phyloP scores from a whole-genome alignment of 2,888 invertebrate genomes.

The Athalia rosae region DNA sequence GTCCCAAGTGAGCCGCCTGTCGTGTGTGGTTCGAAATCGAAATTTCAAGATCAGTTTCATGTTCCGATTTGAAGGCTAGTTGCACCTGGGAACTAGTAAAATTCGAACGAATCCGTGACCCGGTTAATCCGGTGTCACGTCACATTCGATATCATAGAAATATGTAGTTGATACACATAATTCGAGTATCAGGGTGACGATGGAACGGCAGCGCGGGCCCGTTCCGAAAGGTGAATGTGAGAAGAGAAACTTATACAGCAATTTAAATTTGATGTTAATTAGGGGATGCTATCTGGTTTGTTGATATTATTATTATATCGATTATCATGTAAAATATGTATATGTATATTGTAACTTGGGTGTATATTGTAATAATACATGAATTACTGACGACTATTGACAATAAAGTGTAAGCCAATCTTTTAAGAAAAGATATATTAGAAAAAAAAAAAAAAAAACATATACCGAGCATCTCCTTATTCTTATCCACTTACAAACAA shows the following conservation, averaged over 20 bases:
- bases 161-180: neutral
- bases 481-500: neutral
- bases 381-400: slow-evolving; percentile 68
- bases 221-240: neutral
- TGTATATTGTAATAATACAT: slow-evolving; percentile 70
- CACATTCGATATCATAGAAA: no score
- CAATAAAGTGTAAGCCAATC: slow-evolving; percentile 71
- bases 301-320: slow-evolving; percentile 66
- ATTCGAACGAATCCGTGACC: neutral
- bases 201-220: slow-evolving; percentile 7
- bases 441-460: slow-evolving; percentile 49
- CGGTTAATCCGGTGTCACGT: no score
- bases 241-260: neutral
- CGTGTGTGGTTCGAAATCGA: neutral
- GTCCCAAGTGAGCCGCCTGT: neutral
- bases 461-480: slow-evolving; percentile 44
- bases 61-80: neutral
- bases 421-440: slow-evolving; percentile 58
- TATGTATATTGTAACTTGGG: slow-evolving; percentile 72
- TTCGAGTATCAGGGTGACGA: slow-evolving; percentile 2
- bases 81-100: neutral
- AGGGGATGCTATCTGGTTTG: slow-evolving; percentile 63
- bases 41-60: slow-evolving; percentile 7
- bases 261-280: neutral
- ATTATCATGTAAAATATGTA: slow-evolving; percentile 72